Base-by-base conservation (phyloP, 2,113 vertebrate genomes). In the Mus musculus region DNA sequence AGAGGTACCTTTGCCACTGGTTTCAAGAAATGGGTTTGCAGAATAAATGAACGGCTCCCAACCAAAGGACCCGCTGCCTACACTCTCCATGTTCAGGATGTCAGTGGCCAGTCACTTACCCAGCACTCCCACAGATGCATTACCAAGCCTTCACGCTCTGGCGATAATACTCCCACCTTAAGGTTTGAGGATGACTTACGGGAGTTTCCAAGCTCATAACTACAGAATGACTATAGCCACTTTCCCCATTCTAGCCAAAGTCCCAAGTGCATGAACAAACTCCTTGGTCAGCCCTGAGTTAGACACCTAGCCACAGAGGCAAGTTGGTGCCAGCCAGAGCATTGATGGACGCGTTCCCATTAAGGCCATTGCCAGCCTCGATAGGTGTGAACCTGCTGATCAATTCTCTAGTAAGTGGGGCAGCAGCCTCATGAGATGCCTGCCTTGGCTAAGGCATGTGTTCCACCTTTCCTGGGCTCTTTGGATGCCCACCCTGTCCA, bases 291-390 rank as follows among this genome's bases (percentile, higher is more conserved):
- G 30, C 71, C 82, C 88, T 52, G 30, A 9, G 30, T 30, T 9
- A 52, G 81, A 42, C 2, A 71, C 39, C 20, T 76, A 33, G 17
- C 30, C 42, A 46, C 49, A 42, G 1, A 85, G 61, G 54, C 73
- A 91, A 67, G 42, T 75, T 36, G n/a, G 0, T 85, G 19, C 49
- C 39, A 8, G 26, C 56, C 69, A 17, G 67, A 71, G 65, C 65
- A n/a, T 36, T 56, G 14, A 1, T 0, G 0, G 14, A 1, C 0
- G 0, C 26, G 46, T 28, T 69, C 65, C 61, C 4, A 0, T 52
- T 39, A 65, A 36, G 81, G 81, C 52, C 54, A 78, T 39, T 42
- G 6, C 73, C 33, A 3, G 0, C 46, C n/a, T 84, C 75, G 3
- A 39, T 20, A 89, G 61, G n/a, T 13, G 0, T 17, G 42, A 92